Conservation (phyloP, 1,140 invertebrate species). For the Chironomus striatipennis region DNA sequence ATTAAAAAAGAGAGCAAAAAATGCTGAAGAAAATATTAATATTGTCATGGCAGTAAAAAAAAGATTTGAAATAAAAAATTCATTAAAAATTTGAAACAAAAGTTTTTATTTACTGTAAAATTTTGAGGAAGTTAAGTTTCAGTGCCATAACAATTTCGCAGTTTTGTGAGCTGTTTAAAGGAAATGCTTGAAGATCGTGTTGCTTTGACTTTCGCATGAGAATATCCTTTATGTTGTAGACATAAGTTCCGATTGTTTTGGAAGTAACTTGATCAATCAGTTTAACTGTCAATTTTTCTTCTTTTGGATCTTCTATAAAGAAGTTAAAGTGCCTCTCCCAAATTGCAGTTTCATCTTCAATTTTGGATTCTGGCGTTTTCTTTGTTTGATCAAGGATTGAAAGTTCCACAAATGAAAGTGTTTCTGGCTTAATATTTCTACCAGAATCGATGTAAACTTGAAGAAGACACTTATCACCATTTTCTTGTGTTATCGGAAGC, state of each 20-base stretch:
- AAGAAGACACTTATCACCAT: background rate
- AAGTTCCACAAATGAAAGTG: background rate
- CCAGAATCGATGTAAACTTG: background rate
- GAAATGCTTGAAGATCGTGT: conserved; percentile 3
- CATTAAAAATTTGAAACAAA: background rate
- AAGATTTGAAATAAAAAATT: conserved; percentile 1
- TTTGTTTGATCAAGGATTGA: background rate
- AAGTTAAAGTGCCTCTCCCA: background rate
- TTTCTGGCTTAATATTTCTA: background rate
- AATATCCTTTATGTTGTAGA: background rate
- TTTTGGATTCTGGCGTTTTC: background rate
- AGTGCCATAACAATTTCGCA: background rate
- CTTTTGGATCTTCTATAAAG: background rate
- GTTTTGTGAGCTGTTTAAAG: background rate
- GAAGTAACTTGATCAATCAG: background rate
- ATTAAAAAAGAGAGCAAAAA: background rate
- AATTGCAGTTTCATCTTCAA: background rate
- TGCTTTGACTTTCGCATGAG: background rate
- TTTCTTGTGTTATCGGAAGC: background rate
- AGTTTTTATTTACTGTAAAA: background rate
- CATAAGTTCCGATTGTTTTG: background rate
- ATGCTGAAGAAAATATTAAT: background rate
- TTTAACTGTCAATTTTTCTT: background rate
- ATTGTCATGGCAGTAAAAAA: background rate
- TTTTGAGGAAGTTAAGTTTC: background rate